Percentiles rank a stretch among this genome's conserved stretches.
phyloP scores from a whole-genome alignment of 2,113 vertebrate species.

The Pseudorhombus dupliciocellatus region DNA sequence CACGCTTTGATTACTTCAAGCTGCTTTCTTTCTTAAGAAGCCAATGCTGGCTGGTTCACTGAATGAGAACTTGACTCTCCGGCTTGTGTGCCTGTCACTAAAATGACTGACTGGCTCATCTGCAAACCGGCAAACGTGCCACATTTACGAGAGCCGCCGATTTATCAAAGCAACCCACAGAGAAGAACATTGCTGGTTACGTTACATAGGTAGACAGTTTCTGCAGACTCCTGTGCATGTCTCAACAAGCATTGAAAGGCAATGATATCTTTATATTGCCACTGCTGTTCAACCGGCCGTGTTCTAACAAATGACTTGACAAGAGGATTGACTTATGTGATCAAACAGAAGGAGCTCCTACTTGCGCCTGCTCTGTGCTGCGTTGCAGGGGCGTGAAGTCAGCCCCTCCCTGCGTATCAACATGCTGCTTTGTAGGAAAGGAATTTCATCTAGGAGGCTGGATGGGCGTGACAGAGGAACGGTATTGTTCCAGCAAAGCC shows the following conservation, averaged over 20 bases:
- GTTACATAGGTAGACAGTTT: not conserved
- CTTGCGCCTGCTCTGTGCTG: slow-evolving; percentile 1
- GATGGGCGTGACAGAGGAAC: slow-evolving; percentile 46
- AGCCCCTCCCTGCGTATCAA: slow-evolving; percentile 32
- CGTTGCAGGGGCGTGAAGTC: slow-evolving; percentile 9
- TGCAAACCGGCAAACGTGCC: slow-evolving; percentile 28
- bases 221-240: not conserved
- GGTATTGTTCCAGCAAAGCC: slow-evolving; percentile 39
- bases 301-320: slow-evolving; percentile 1
- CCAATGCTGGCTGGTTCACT: slow-evolving; percentile 3
- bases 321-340: not conserved
- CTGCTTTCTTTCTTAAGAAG: slow-evolving; percentile 32
- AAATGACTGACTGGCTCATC: slow-evolving; percentile 27
- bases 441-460: slow-evolving; percentile 53
- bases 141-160: slow-evolving; percentile 17
- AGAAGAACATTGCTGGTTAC: slow-evolving; percentile 29
- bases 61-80: slow-evolving; percentile 20
- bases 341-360: slow-evolving; percentile 1
- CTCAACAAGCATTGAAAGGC: not conserved
- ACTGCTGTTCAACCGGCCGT: not conserved
- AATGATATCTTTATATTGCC: not conserved
- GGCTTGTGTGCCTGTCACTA: not conserved
- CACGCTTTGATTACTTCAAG: slow-evolving; percentile 58
- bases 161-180: slow-evolving; percentile 24
- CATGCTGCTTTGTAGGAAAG: slow-evolving; percentile 42